Base-by-base conservation (phyloP, 2,888 invertebrate species). In the Nemotelus pantherinus region DNA sequence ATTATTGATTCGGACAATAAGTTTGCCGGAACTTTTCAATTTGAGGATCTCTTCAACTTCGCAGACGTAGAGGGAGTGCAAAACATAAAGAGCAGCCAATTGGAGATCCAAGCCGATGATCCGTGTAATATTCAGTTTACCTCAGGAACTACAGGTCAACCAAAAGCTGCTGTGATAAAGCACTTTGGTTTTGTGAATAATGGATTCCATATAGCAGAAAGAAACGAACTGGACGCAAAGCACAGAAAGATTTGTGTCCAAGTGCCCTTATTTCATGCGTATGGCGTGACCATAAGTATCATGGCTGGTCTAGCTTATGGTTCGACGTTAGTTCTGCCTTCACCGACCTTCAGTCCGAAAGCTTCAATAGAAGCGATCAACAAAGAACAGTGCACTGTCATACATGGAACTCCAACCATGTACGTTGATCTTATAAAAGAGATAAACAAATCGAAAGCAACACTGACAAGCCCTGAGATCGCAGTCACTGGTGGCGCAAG, bases 331-430 rank as follows among this genome's bases (percentile, higher is more conserved):
- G 90, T 94, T 0, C 81, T 93, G 2, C 92, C 93, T 0, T 85
- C 89, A 0, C 86, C 88, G 0, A 87, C 83, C 0, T 93, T 91
- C 82, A 91, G 92, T 83, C 89, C 94, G 0, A 87, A 88, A 39
- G 88, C 89, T 55, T 89, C 92, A 0, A 85, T 95, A 2, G 85
- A 90, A 70, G 90, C 93, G 0, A 89, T 94, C 3, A 86, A 89
- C 44, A 85, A 89, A 43, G 93, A 95, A 85, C 91, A 90, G 90
- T 94, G 95, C 83, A 91, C 91, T 0, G 86, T 91, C 1, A 84
- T 93, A 47, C 92, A 92, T 83, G 95, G 95, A 55, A 95, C 95
- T 0, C 95, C 96, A 4, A 95, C 96, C 2, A 95, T 95, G 95
- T 93, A 93, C 85, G 91, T 94, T 10, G 94, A 95, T 86, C 88